phyloP scores from a whole-genome alignment of 2,797 vertebrate genomes.

The Podarcis siculus region DNA sequence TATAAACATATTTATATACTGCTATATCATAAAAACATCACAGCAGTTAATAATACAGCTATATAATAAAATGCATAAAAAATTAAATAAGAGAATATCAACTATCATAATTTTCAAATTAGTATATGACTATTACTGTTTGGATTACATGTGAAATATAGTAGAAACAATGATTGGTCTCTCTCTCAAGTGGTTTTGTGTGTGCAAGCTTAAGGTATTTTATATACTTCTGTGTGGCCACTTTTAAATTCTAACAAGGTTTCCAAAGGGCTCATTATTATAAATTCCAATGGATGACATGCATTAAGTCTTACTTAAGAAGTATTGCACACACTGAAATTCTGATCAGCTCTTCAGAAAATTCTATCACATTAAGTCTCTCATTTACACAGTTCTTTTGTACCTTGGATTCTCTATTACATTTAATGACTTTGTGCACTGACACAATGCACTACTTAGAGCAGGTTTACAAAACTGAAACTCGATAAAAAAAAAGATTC shows the following conservation, averaged over 20 bases:
- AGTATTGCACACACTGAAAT: neutral
- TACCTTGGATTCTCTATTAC: neutral
- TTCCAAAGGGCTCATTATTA: neutral
- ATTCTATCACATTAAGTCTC: constrained; percentile 8
- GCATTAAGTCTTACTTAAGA: neutral
- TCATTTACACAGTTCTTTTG: neutral
- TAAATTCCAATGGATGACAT: neutral
- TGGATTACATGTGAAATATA: neutral
- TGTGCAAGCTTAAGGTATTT: neutral
- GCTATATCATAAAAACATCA: no score
- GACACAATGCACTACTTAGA: neutral
- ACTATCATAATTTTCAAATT: neutral
- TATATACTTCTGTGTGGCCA: neutral
- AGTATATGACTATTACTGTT: neutral
- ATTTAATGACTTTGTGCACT: neutral
- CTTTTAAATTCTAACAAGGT: neutral
- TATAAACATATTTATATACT: no score
- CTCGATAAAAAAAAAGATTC: neutral
- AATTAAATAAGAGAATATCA: no score
- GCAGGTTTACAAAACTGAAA: neutral
- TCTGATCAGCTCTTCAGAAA: neutral
- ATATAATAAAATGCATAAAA: no score
- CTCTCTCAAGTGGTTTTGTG: neutral
- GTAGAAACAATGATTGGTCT: neutral
- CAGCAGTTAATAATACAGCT: no score